Evolutionary conservation across 2,113 vertebrate species (phyloP).

Genomic region (Origma solitaria): DNA sequence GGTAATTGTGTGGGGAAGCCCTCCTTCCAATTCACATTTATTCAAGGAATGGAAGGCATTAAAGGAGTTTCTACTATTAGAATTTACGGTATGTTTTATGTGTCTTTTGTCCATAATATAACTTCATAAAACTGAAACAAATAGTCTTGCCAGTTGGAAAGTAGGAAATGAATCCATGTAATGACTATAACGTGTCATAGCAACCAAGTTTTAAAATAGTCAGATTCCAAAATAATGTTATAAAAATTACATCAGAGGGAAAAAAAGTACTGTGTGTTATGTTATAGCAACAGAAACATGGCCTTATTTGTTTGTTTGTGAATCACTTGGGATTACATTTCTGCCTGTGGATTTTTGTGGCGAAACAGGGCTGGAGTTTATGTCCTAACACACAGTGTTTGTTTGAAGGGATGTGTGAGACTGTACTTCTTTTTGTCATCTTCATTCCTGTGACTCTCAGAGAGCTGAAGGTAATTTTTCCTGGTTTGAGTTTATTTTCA

Average conservation of each 20-base stretch:
- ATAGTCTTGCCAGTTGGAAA: slow-evolving; percentile 29
- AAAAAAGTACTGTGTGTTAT: neutral
- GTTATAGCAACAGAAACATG: neutral
- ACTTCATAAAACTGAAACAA: slow-evolving; percentile 24
- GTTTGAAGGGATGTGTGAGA: fast-evolving
- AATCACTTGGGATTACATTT: neutral
- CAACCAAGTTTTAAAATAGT: slow-evolving; percentile 40
- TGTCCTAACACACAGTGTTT: neutral
- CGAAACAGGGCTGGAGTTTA: neutral
- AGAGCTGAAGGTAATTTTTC: neutral
- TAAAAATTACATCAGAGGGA: slow-evolving; percentile 20
- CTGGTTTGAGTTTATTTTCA: neutral
- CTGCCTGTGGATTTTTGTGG: neutral
- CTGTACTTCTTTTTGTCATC: neutral
- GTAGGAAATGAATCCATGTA: neutral
- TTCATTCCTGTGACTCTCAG: neutral
- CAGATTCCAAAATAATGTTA: slow-evolving; percentile 23
- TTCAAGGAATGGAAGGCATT: neutral
- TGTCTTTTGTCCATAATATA: slow-evolving; percentile 8
- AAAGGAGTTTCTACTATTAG: neutral
- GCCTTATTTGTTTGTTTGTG: neutral
- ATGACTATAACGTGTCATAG: neutral
- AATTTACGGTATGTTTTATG: neutral
- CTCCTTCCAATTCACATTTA: neutral
- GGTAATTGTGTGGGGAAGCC: neutral